Base-by-base conservation (phyloP, 1,140 invertebrate species). In the Micrasema minimum region DNA sequence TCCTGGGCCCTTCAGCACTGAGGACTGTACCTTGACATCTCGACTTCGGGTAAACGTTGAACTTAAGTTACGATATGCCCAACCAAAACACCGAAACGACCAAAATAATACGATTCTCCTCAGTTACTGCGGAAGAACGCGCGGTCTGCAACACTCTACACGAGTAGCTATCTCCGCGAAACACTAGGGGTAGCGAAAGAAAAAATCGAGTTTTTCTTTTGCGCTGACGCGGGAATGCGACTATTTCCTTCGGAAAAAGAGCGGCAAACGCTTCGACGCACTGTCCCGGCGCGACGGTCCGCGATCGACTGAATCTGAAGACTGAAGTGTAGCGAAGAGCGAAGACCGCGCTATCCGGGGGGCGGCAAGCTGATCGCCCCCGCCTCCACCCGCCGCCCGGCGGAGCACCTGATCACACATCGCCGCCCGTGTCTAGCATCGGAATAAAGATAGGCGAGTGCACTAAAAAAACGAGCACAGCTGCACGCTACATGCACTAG, bases 211-310 rank as follows among this genome's bases (percentile, higher is more conserved):
- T 37, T 22, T 59, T 59, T 59, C 37, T 59, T 57, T 41, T 16
- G 22, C 55, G 38, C 55, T 59, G 35, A 59, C 55, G 55, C 55
- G 55, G 38, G 55, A 41, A 59, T 43, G 55, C 55, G 55, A 59
- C 55, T 59, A 59, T 59, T 59, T 59, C 55, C 55, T 59, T 59
- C 2, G 55, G 55, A 59, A 59, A 59, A 59, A 59, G 55, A 59
- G 55, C 55, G 55, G 38, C 51, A 55, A 55, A 55, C 55, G 38
- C 55, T 41, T 6, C 23, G 46, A 51, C 62, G 20, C 31, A 66
- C 62, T 51, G 46, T 64, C 31, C 55, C 65, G 65, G 65, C 65
- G 48, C 65, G 38, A 51, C 65, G 50, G 65, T 43, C n/a, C 65
- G 65, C 65, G 65, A 67, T 67, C 65, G 65, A 67, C 65, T 67